Conservation (phyloP, 2,888 invertebrate species). For the Reticulitermes lucifugus region DNA sequence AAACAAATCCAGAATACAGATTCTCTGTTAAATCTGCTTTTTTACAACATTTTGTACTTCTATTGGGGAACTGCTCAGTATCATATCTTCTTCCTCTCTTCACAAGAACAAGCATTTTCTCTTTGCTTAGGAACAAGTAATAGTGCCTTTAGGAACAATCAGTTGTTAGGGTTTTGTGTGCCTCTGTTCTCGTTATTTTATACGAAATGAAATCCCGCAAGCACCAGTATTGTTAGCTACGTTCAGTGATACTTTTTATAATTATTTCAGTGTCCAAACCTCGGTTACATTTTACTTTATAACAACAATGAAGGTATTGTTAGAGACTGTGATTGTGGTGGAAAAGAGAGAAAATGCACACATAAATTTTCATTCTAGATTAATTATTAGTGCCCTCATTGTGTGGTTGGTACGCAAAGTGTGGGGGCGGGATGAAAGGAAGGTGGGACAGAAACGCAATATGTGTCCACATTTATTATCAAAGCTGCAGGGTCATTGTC, state of each 20-base stretch:
- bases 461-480: slow-evolving; percentile 38
- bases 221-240: slow-evolving; percentile 10
- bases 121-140: neutral
- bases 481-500: slow-evolving; percentile 25
- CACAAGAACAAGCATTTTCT: neutral
- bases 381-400: slow-evolving; percentile 37
- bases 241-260: neutral
- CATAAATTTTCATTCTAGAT: slow-evolving; percentile 39
- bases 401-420: slow-evolving; percentile 3
- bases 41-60: neutral
- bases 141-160: neutral
- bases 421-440: neutral
- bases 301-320: slow-evolving; percentile 37
- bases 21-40: neutral
- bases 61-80: neutral
- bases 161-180: neutral
- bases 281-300: slow-evolving; percentile 26
- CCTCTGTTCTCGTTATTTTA: neutral
- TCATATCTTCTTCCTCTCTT: neutral
- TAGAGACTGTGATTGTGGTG: neutral
- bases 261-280: neutral
- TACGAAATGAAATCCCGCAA: slow-evolving; percentile 18
- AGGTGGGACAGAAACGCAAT: slow-evolving; percentile 31
- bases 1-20: neutral
- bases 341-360: slow-evolving; percentile 4